phyloP scores from a whole-genome alignment of 2,113 vertebrate genomes.

The Falcunculus frontatus region DNA sequence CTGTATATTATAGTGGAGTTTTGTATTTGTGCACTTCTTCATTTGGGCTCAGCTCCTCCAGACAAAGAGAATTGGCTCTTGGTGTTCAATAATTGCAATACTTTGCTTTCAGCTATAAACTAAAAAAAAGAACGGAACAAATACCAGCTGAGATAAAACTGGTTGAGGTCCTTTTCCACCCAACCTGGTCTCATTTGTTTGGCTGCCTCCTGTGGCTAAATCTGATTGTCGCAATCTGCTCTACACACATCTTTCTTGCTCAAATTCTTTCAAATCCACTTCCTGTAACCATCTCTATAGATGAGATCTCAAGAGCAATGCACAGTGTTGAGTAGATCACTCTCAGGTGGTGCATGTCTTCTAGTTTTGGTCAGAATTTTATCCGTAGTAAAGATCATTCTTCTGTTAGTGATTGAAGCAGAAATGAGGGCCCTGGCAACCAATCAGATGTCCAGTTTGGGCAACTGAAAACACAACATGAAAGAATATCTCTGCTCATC shows the following conservation, averaged over 20 bases:
- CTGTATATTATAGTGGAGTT: background rate
- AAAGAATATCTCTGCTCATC: background rate
- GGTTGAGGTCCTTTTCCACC: background rate
- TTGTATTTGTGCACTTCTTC: background rate
- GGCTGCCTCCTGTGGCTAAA: background rate
- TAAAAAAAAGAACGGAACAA: background rate
- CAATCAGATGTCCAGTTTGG: background rate
- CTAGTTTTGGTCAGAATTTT: background rate
- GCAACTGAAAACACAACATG: background rate
- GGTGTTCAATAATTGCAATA: background rate
- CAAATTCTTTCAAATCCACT: background rate
- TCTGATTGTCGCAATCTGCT: background rate
- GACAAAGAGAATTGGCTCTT: background rate
- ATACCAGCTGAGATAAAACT: background rate
- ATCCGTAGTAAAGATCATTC: background rate
- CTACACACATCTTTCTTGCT: background rate
- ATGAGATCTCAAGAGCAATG: background rate
- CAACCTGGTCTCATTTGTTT: background rate
- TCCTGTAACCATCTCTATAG: background rate
- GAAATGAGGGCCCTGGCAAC: background rate
- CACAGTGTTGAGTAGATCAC: background rate
- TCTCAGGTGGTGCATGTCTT: background rate
- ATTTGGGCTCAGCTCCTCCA: background rate
- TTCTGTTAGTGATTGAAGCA: background rate
- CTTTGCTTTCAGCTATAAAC: background rate